Base-by-base conservation (phyloP, 1,140 invertebrate species). In the Nixonia krombeini region DNA sequence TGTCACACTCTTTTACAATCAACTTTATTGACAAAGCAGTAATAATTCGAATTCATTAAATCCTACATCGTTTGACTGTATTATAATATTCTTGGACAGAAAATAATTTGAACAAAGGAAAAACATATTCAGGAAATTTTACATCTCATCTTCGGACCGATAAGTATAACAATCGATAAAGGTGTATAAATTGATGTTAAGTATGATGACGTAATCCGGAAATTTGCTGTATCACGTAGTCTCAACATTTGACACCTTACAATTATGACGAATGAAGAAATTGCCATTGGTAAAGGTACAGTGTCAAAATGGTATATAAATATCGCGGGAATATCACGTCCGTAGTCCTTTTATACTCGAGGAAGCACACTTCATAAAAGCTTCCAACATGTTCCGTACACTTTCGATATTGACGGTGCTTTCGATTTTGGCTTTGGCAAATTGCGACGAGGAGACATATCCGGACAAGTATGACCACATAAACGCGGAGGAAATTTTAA, bases 381-480 rank as follows among this genome's bases (percentile, higher is more conserved):
- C n/a, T 4, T 26, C 6, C 2, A 52, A 53, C 17, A 63, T 63
- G 59, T 37, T 37, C 9, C 59, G 59, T 5, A 23, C 35, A 6
- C 9, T 21, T 37, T 42, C 29, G 1, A 8, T 42, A 9, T 12
- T 65, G 0, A 40, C 31, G 47, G 17, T 49, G 26, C 51, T 35
- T 33, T 10, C 41, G 1, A 29, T 68, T 12, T 38, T 59, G 6
- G 33, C 50, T 7, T 9, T 41, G 0, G 28, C 41, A 0, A 59
- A n/a, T n/a, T n/a, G 65, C 4, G 58, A 16, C 8, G 53, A 71
- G 15, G 74, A 76, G 38, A 23, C 51, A 0, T 84, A 83, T 56
- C 64, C 82, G 0, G 75, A 75, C 33, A 84, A 81, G 18, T 86
- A 79, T 51, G 84, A 86, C 49, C 57, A 78, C 38, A 65, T 85